Evolutionary conservation across 1,140 invertebrate genomes (phyloP), one percentile per base, ranked within the genome.

Genomic region (Galleria mellonella): DNA sequence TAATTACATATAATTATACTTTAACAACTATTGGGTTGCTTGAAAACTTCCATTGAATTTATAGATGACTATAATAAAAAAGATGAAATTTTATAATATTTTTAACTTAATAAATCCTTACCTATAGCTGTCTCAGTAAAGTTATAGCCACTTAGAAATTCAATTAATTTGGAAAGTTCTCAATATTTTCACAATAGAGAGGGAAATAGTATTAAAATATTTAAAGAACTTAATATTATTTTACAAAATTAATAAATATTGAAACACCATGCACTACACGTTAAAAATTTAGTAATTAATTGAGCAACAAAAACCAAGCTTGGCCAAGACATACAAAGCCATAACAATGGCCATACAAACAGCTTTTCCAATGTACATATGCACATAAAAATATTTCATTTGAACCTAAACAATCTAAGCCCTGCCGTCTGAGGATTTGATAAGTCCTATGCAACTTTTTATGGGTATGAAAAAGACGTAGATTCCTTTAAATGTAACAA

Each of bases 301-400:
- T 65, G 47, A 36, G 79, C 79, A 83, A 81, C 58, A 62, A 61
- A 84, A 84, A 53, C 39, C 37, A 84, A 84, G 81, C 81, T 69
- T 54, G 65, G 77, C 77, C 75, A 84, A 79, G 73, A 79, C 76
- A 84, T 66, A 76, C 82, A 68, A 84, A 82, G 74, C 72, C 58
- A 72, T 62, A 64, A 56, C 43, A 62, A 69, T 62, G 68, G 74
- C 81, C 62, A 78, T 64, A 55, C 56, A 64, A 65, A 65, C 50
- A 68, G 61, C 57, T 56, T 43, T 57, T 47, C 51, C 49, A 47
- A 42, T 9, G 43, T n/a, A 46, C 32, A 48, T 57, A 55, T 13
- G 33, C 12, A 46, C 17, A 23, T 23, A 48, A 53, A 53, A 58
- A 46, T 44, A 29, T 42, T 53, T 39, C 53, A 35, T 57, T 31